Conservation (phyloP, 92 coral and sea anemone species). For the Diadumene lineata region DNA sequence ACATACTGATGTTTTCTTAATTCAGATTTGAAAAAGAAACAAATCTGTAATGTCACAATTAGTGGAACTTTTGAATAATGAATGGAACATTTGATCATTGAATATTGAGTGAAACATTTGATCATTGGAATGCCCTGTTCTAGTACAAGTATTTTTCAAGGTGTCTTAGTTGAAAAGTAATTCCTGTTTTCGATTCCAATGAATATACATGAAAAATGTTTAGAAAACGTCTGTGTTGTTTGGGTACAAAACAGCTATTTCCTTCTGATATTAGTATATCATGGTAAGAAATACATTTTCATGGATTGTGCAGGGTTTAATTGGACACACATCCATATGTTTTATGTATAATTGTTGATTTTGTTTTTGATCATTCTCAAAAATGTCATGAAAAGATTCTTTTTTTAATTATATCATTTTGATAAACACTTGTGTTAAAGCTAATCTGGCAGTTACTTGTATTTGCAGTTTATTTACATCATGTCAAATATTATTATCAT, state of each 20-base stretch:
- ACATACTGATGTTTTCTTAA: too few species aligned
- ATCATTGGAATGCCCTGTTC: conserved; percentile 8
- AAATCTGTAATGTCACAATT: too few species aligned
- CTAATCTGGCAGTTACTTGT: too few species aligned
- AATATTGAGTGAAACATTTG: conserved; percentile 3
- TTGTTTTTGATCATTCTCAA: too few species aligned
- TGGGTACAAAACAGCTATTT: conserved; percentile 4
- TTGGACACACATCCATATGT: too few species aligned
- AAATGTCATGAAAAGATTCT: too few species aligned
- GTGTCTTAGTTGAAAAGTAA: not conserved
- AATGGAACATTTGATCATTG: conserved; percentile 12
- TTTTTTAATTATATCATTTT: too few species aligned
- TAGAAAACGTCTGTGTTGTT: conserved; percentile 14
- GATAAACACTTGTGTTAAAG: too few species aligned
- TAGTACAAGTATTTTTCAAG: not conserved
- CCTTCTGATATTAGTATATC: not conserved
- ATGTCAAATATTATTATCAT: not conserved
- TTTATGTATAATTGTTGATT: too few species aligned
- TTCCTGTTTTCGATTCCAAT: not conserved
- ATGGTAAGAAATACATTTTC: conserved; percentile 11
- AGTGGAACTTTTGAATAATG: conserved; percentile 3
- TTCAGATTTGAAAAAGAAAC: too few species aligned
- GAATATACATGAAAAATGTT: conserved; percentile 8
- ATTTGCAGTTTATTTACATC: too few species aligned
- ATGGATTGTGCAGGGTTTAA: too few species aligned